Evolutionary conservation across 2,797 vertebrate species (phyloP), one percentile per base, ranked within the genome.

Genomic region (Siniperca undulata): DNA sequence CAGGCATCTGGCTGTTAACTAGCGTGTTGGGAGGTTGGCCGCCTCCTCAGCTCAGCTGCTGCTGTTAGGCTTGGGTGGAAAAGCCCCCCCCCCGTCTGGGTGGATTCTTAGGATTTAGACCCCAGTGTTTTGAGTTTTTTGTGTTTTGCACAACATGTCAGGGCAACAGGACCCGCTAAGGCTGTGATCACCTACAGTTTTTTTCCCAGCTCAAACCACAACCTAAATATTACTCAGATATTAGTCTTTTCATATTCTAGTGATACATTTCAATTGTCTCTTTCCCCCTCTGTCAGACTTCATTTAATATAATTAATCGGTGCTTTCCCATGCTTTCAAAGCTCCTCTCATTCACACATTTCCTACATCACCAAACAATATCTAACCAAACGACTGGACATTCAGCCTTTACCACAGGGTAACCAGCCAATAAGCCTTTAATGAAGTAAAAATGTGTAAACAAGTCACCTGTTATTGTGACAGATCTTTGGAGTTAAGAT

Each of bases 1-100:
- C 81, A 76, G 69, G 88, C 94, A 94, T 93, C 93, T 93, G 94
- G 91, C 88, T 90, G 85, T 86, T 88, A 92, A 92, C 91, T 80
- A 81, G 85, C 82, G 17, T 83, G 85, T 84, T 72, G 88, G 85
- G 91, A 93, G 86, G 77, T 52, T 90, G 85, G 84, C 72, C 1
- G 38, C 53, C 76, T 76, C 80, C 86, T 85, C 81, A 8, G 85
- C 74, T 80, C 85, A 90, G 89, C 92, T 84, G 88, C 80, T 88
- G 74, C 76, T 67, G 68, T 67, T 73, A 30, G 44, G 68, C 40
- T 44, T 17, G 55, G 17, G 34, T 58, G 53, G 87, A 85, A 88
- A 88, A 81, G 74, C 59, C 38, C 67, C 68, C 68, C 85, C 53
- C 34, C 64, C 74, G 66, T 50, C 69, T 79, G 74, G 77, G 46